These are phyloP conservation scores for Ranitomeya imitator DNA, from an alignment of 2,113 vertebrate genomes.

Conservation along the genomic window DNA sequence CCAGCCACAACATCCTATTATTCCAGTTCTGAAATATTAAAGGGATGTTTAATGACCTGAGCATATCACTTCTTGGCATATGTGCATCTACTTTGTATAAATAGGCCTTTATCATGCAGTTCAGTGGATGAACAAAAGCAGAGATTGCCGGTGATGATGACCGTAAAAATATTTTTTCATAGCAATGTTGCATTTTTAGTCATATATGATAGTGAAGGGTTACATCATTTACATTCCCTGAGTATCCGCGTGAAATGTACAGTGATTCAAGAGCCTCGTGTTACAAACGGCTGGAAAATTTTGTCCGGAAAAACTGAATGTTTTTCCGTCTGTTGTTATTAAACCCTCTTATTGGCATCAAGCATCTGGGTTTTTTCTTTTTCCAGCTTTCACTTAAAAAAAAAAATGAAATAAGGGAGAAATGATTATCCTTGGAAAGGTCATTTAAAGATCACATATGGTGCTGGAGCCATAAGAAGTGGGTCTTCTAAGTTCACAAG, in stretches of 20 bases:
- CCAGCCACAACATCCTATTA: too few relatives aligned
- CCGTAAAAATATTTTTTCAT: not conserved
- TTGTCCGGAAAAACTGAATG: not conserved
- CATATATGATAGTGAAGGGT: not conserved
- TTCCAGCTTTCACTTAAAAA: not conserved
- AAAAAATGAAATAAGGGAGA: slow-evolving; percentile 6
- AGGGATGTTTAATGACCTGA: not conserved
- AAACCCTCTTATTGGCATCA: not conserved
- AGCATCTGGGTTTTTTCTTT: not conserved
- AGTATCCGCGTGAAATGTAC: not conserved
- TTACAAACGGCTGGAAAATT: slow-evolving; percentile 10
- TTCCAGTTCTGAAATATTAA: not conserved
- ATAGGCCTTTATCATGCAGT: not conserved
- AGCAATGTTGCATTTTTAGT: not conserved
- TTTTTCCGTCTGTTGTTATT: slow-evolving; percentile 15
- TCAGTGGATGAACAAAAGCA: not conserved
- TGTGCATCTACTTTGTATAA: not conserved
- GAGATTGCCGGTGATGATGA: not conserved
- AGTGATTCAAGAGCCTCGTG: not conserved
- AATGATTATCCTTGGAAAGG: slow-evolving; percentile 11
- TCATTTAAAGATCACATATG: not conserved
- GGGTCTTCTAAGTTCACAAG: not conserved
- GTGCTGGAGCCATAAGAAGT: not conserved
- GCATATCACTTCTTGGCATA: not conserved
- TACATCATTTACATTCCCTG: not conserved